Base-by-base conservation (phyloP, 1,140 invertebrate genomes). In the Drosophila dunni region DNA sequence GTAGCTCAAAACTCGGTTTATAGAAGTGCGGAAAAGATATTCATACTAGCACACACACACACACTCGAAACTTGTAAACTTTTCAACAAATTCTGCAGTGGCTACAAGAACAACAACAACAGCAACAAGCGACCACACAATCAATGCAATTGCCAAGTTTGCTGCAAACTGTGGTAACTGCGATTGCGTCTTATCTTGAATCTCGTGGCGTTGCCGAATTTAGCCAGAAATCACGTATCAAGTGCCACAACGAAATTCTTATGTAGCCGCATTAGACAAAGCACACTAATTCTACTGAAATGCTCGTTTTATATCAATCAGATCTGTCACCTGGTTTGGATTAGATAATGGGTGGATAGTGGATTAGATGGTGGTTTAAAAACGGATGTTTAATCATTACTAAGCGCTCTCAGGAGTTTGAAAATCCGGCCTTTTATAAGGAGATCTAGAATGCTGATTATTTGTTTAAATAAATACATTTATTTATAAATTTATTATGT, bases 121-220 rank as follows among this genome's bases (percentile, higher is more conserved):
- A 58, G 15, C 17, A 63, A 38, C 62, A 13, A 33, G 8, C 29
- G 34, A 58, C 65, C 46, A 24, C 79, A 57, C 67, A 88, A 86
- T 86, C 82, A 51, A 74, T 83, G 83, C 79, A 75, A 78, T 75
- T 80, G 53, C 64, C 54, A 67, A 70, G 50, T 72, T 76, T 66
- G 29, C 29, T 24, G 34, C 51, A 51, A 33, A 15, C 15, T 29
- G 46, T 20, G 36, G 54, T 34, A n/a, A 29, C 48, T 51, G 54
- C 58, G 44, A 60, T 45, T 24, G 54, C 13, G 40, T 73, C 64
- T 86, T 86, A 86, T 86, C 84, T 77, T 15, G 51, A 53, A 50
- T 46, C 54, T 36, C 24, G 46, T 42, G 24, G 66, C 46, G 42
- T 57, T 57, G 38, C 56, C 51, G 3, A 77, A 88, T 79, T 77